Base-by-base conservation (phyloP, 2,113 vertebrate species). In the Kryptolebias marmoratus region DNA sequence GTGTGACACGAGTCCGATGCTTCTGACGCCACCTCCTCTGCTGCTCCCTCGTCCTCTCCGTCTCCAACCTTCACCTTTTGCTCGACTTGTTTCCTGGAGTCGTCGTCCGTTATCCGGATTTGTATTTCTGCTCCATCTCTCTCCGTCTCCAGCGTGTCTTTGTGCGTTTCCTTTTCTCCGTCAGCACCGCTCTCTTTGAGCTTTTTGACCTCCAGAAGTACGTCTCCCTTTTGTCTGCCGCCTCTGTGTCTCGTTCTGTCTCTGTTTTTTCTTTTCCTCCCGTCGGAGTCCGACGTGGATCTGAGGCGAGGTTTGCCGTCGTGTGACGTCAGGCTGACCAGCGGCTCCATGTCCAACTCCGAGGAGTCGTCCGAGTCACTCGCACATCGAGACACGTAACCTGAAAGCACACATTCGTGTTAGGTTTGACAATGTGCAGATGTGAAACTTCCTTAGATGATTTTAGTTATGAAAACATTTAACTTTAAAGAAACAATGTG, bases 301-400 rank as follows among this genome's bases (percentile, higher is more conserved):
- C 89, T 81, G 65, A 75, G 28, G 1, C 85, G 87, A 22, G 64
- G 77, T 64, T 64, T 86, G 14, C 81, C 57, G 6, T 77, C 73
- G 7, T 28, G 66, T 44, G 90, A 80, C 32, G 70, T 65, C 55
- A 67, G 39, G 48, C 60, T 45, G 15, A 84, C 73, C 47, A 93
- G 82, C 0, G 87, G 74, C n/a, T 96, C 95, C 42, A 94, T 94
- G 73, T 96, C 95, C 36, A 86, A 45, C 27, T 96, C 95, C 1
- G 95, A 96, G 4, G 95, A 97, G 52, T 95, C 93, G 58, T 98
- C 96, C 0, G 97, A 98, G 85, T 99, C 97, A 2, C 97, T 99
- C 88, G 95, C 95, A 36, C 93, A 90, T 56, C 96, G 91, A 8
- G 98, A 97, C 75, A 97, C 98, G 0, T 99, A 98, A 73, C 98